Evolutionary conservation across 1,140 invertebrate species (phyloP), one percentile per base, ranked within the genome.

Genomic region (Oreohelix idahoensis): DNA sequence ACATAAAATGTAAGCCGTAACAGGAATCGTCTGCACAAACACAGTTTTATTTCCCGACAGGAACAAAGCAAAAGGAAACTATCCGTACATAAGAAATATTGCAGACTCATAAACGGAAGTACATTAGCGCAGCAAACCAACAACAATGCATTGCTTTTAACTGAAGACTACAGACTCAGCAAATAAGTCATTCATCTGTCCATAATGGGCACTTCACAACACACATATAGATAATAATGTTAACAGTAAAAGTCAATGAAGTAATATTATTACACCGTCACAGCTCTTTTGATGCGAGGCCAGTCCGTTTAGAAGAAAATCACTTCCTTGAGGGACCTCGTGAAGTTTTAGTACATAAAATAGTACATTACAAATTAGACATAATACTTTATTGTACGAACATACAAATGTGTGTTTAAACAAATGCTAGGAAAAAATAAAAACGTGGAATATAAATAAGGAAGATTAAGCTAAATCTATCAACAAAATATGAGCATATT

Each of bases 261-360:
- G 8, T 66, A 2, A 29, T 66, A 29, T 66, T 8, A 32, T 32
- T 66, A 66, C 63, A 66, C 29, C 1, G 63, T 66, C 63, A 66
- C 63, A 66, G 63, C 63, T 29, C 63, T 66, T 29, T 66, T 66
- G 63, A 66, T 66, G n/a, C n/a, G 63, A 66, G 63, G 63, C 29
- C 17, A 32, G 63, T 32, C 63, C 5, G 5, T 29, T 13, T 17
- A 66, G 5, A n/a, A 32, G 29, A 66, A 2, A n/a, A 2, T 66
- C 17, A 11, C n/a, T 66, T 29, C 17, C 29, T 66, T 66, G 20
- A 35, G 11, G 63, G n/a, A 66, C n/a, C 0, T 66, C 8, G 23
- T 15, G 53, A 20, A 58, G 2, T 58, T 8, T 49, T 49, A 49
- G 45, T 49, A 49, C 45, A 49, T 17, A 49, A 8, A 58, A 11